Percentiles rank a stretch among this genome's conserved stretches.
These are phyloP conservation scores for Cololabis saira DNA, from an alignment of 2,113 vertebrate species.

Conservation along the genomic window DNA sequence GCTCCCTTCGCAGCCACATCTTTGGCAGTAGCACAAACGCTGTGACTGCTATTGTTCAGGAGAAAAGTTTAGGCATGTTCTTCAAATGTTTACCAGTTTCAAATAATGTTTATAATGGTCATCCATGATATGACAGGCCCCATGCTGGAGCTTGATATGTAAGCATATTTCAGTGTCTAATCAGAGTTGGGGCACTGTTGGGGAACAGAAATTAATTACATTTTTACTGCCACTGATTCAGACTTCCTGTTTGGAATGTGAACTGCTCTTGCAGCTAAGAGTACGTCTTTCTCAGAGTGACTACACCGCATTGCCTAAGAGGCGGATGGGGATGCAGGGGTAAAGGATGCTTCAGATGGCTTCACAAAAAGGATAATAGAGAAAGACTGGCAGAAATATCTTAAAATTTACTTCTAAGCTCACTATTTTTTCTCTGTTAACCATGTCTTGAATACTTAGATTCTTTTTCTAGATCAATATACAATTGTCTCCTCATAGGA, in stretches of 20 bases:
- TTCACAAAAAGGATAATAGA: no score
- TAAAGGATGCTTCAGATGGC: no score
- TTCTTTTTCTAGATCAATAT: no score
- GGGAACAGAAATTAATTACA: slow-evolving; percentile 31
- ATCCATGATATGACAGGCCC: neutral
- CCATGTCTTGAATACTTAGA: no score
- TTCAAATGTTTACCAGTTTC: neutral
- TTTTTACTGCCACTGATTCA: slow-evolving; percentile 47
- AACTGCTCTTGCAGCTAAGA: slow-evolving; percentile 9
- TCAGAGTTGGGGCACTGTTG: slow-evolving; percentile 16
- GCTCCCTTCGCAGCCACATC: neutral
- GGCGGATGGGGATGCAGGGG: neutral
- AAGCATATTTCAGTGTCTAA: slow-evolving; percentile 8
- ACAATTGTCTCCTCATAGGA: no score
- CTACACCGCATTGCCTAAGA: slow-evolving; percentile 30
- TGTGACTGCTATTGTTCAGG: neutral
- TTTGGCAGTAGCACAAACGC: neutral
- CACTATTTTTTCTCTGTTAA: no score
- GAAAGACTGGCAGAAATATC: no score
- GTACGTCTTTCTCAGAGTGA: slow-evolving; percentile 24
- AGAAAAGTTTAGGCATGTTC: neutral
- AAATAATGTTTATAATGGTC: neutral
- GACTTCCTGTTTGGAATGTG: slow-evolving; percentile 53
- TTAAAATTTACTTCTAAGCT: no score
- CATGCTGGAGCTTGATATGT: neutral